These are phyloP conservation scores for Prionailurus viverrinus DNA, from an alignment of 2,113 vertebrate species.

Conservation along the genomic window DNA sequence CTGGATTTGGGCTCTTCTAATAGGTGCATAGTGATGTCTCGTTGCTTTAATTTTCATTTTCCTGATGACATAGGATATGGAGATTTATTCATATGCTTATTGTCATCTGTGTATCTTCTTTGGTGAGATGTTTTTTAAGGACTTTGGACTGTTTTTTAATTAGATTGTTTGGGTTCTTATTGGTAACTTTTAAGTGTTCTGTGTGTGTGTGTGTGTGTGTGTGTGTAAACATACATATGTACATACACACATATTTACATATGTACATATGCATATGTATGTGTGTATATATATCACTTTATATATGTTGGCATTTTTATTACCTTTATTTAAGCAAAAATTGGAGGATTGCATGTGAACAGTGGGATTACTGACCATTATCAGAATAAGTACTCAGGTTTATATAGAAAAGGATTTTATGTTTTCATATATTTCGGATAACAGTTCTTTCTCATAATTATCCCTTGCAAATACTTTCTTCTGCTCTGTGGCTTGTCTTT, in stretches of 20 bases:
- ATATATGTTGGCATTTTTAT: background rate
- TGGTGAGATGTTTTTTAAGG: background rate
- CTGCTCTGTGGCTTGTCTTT: background rate
- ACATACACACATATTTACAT: background rate
- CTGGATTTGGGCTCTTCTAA: background rate
- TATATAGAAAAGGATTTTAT: background rate
- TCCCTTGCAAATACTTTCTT: background rate
- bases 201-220: background rate
- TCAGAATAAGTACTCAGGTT: background rate
- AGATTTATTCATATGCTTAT: background rate
- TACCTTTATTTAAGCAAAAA: background rate
- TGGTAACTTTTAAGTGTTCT: background rate
- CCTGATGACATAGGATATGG: background rate
- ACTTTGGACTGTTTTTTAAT: background rate
- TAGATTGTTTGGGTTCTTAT: background rate
- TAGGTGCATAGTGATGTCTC: background rate
- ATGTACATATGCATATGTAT: background rate
- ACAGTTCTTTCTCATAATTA: background rate
- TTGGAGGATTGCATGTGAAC: background rate
- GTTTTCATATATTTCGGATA: background rate
- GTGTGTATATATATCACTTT: background rate
- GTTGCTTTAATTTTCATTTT: background rate
- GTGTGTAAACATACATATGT: background rate
- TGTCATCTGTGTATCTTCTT: background rate
- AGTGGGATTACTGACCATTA: background rate